Evolutionary conservation across 1,140 invertebrate species (phyloP), one percentile per base, ranked within the genome.

Genomic region (Frieseomelitta varia): DNA sequence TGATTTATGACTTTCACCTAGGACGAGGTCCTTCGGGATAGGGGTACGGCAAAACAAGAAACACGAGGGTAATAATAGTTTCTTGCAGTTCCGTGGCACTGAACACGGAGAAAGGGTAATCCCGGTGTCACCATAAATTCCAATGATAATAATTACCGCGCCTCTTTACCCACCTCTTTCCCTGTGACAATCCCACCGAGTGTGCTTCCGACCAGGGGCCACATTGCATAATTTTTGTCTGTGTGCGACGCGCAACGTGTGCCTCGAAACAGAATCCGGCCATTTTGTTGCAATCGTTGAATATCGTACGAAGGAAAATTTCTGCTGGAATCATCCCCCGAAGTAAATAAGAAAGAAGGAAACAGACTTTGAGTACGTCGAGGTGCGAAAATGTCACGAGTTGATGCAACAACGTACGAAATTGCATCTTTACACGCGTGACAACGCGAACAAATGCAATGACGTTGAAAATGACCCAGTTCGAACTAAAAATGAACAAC

Each of bases 11-110:
- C 51, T 71, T 65, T 47, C 51, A 65, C 68, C 56, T 69, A 74
- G 79, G 58, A 82, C 75, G 78, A 56, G 81, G 79, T 83, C 85
- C 84, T 84, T 55, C 84, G 87, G 83, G 85, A 86, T 68, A 67
- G 74, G 68, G 73, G 56, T 27, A 58, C 47, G 72, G 79, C 65
- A 84, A 88, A 91, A 89, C 89, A 91, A 87, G 84, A 85, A 84
- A 88, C 88, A 85, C 85, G 84, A 61, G 89, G 89, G 90, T 91
- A 92, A 92, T 92, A 91, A 92, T 92, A 92, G 90, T 91, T 92
- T 91, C 90, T 92, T 92, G 91, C 88, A 91, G 87, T 88, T 90
- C 79, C 84, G 63, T 79, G 78, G 79, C 58, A 67, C 73, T 88
- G 86, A 87, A 89, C 89, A 83, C 84, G 61, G 68, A 71, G 86